A percentile compares a stretch with the other conserved stretches of the same genome.
Evolutionary conservation across 1,140 invertebrate species (phyloP).

Genomic region (Bombus waltoni): DNA sequence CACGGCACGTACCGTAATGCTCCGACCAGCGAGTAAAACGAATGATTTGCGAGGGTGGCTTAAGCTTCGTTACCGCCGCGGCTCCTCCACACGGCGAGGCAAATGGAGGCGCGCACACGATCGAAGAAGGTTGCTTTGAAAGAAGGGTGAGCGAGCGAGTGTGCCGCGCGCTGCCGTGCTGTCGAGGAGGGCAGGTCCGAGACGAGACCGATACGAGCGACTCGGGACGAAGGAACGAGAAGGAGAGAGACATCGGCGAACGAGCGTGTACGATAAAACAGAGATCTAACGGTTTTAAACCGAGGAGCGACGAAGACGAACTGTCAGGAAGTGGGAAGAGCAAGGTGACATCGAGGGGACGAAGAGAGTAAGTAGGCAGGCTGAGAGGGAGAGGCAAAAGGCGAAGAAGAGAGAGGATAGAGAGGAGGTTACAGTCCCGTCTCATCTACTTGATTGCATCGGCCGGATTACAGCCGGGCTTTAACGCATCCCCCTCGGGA

Average conservation of each 20-base stretch:
- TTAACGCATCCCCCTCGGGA: conserved; percentile 68
- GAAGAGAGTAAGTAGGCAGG: neutral
- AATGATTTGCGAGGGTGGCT: conserved; percentile 71
- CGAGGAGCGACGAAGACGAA: neutral
- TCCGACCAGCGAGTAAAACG: conserved; percentile 62
- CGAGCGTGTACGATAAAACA: conserved; percentile 20
- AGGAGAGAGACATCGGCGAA: neutral
- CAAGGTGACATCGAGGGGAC: neutral
- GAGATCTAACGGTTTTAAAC: conserved; percentile 26
- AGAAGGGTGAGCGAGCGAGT: neutral
- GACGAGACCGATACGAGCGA: neutral
- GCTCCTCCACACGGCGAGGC: conserved; percentile 47
- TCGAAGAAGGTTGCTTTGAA: conserved; percentile 5
- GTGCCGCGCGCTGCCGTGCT: neutral
- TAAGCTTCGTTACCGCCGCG: conserved; percentile 68
- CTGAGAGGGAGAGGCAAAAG: conserved; percentile 13
- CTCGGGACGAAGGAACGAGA: neutral
- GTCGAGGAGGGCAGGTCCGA: neutral
- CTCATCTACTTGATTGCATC: conserved; percentile 72
- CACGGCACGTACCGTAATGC: conserved; percentile 62
- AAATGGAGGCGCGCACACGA: conserved; percentile 47
- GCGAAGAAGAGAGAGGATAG: neutral
- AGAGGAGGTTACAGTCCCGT: conserved; percentile 59
- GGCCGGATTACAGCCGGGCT: conserved; percentile 69
- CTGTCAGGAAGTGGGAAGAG: neutral